phyloP scores from a whole-genome alignment of 1,140 invertebrate genomes.

The silkworm (Bombyx mori) region DNA sequence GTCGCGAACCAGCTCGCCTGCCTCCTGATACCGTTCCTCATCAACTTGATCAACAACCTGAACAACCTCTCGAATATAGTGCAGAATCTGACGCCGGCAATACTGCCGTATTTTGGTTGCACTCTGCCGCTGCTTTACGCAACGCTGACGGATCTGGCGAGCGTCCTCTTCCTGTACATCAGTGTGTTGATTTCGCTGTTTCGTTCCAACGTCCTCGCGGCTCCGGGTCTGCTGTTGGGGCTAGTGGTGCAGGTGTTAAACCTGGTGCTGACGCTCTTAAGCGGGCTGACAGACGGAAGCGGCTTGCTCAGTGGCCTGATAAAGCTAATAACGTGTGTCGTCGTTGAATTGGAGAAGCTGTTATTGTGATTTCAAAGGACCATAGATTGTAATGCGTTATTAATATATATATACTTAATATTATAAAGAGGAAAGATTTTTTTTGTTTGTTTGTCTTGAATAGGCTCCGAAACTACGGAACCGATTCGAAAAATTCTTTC shows the following conservation, averaged over 20 bases:
- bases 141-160: conserved; percentile 54
- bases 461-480: too few species aligned
- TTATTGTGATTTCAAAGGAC: conserved; percentile 25
- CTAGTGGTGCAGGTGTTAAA: conserved; percentile 48
- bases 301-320: conserved; percentile 45
- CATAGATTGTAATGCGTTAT: too few species aligned
- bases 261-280: conserved; percentile 40
- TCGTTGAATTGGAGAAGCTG: conserved; percentile 54
- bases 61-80: conserved; percentile 59
- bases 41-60: conserved; percentile 55
- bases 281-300: conserved; percentile 39
- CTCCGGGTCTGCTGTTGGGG: conserved; percentile 40
- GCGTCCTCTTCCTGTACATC: conserved; percentile 54
- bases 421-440: too few species aligned
- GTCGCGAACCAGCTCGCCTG: conserved; percentile 50
- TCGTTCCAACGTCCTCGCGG: conserved; percentile 49
- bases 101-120: conserved; percentile 55
- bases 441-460: too few species aligned
- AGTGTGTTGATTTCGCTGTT: conserved; percentile 56
- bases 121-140: conserved; percentile 54
- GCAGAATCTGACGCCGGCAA: conserved; percentile 50
- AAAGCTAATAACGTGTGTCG: conserved; percentile 46
- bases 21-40: conserved; percentile 49
- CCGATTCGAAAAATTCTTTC: too few species aligned
- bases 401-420: too few species aligned